Base-by-base conservation (phyloP, 2,888 invertebrate genomes). In the Leptinotarsa juncta region DNA sequence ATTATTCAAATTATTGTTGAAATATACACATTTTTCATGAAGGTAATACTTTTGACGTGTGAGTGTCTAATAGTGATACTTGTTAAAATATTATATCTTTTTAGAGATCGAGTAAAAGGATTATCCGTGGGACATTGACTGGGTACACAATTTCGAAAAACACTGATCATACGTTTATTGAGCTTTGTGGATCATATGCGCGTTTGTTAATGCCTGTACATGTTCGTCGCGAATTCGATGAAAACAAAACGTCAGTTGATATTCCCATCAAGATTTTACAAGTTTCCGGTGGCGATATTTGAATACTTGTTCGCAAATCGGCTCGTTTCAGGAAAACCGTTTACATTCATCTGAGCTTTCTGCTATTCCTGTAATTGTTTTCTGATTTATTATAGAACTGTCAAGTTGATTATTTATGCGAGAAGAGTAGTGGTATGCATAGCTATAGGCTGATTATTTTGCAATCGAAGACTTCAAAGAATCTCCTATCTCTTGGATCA, bases 361-460 rank as follows among this genome's bases (percentile, higher is more conserved):
- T 65, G 67, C 70, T 67, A 76, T 79, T 79, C 78, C 78, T 76
- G 78, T 74, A 77, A 79, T 79, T 75, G 77, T 76, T 69, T 67
- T 69, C 65, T 79, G 77, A 77, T 79, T 79, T 77, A 77, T 79
- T 71, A 50, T 67, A 50, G 57, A 71, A 70, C 73, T 72, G 72
- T 72, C 60, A 16, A 55, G 55, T 15, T 60, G 26, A 68, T 70
- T 70, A 73, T 76, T 73, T 76, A 76, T 73, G 71, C 70, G 67
- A 20, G 16, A 3, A 16, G 23, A 60, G 53, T 67, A 53, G 49
- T 55, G 75, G 65, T 67, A 53, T 70, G 75, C 71, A 75, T 75
- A 67, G 70, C 67, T 74, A 71, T 62, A 4, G 67, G 70, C 71
- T 50, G 62, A 74, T 74, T 74, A 74, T 67, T 67, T 32, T 48